Evolutionary conservation across 1,140 invertebrate species (phyloP).

Genomic region (Brachystomella parvula): DNA sequence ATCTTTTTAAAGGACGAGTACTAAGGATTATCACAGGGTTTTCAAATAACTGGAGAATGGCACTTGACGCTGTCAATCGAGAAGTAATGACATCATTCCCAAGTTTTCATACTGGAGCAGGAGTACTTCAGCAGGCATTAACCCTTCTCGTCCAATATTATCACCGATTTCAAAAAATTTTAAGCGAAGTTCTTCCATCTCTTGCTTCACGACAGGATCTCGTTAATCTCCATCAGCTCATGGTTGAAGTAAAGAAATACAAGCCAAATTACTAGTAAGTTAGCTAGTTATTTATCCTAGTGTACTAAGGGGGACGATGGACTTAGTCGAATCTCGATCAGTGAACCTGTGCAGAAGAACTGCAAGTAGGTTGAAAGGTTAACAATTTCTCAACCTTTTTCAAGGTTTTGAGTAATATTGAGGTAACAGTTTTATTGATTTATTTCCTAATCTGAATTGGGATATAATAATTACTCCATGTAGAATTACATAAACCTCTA

Average conservation of each 20-base stretch:
- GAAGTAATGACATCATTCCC: slow-evolving; percentile 93
- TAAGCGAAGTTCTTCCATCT: slow-evolving; percentile 57
- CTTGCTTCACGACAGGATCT: slow-evolving; percentile 74
- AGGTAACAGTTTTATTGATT: too few species aligned
- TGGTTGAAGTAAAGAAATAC: slow-evolving; percentile 99
- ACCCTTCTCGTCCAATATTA: slow-evolving; percentile 97
- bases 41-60: slow-evolving; percentile 85
- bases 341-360: too few species aligned
- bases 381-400: too few species aligned
- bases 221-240: slow-evolving; percentile 96
- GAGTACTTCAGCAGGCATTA: slow-evolving; percentile 83
- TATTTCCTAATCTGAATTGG: too few species aligned
- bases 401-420: too few species aligned
- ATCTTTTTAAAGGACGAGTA: slow-evolving; percentile 56
- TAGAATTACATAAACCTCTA: too few species aligned
- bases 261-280: slow-evolving; percentile 61
- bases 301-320: too few species aligned
- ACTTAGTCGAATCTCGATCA: too few species aligned
- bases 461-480: too few species aligned
- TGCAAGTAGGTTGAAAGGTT: too few species aligned
- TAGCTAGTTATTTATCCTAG: neutral
- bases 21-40: slow-evolving; percentile 78
- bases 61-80: slow-evolving; percentile 85
- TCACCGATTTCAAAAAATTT: slow-evolving; percentile 89
- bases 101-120: slow-evolving; percentile 88